Conservation (phyloP, 1,140 invertebrate species). For the Platyscapa corneri region DNA sequence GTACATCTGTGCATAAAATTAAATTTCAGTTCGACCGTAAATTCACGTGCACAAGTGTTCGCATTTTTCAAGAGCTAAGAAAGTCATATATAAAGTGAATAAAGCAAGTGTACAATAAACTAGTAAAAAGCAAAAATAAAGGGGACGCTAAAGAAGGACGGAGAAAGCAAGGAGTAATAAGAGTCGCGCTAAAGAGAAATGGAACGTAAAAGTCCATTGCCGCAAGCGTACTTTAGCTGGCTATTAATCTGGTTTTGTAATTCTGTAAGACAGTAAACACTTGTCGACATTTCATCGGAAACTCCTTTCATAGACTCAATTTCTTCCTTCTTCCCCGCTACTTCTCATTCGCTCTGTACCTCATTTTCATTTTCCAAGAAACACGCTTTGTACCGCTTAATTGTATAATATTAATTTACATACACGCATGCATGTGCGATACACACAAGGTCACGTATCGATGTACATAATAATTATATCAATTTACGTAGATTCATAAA, state of each 20-base stretch:
- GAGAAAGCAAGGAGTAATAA: neutral
- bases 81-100: conserved; percentile 38
- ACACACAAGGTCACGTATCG: too few relatives aligned
- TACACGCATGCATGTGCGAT: too few relatives aligned
- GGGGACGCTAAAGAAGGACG: neutral
- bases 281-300: conserved; percentile 55
- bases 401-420: too few relatives aligned
- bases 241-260: conserved; percentile 64
- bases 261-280: conserved; percentile 60
- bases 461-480: too few relatives aligned
- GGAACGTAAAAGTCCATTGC: conserved; percentile 57
- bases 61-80: conserved; percentile 34
- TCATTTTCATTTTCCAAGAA: neutral
- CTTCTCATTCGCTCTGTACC: conserved; percentile 32
- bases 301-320: neutral
- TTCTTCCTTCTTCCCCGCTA: conserved; percentile 28
- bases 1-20: conserved; percentile 27
- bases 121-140: conserved; percentile 19
- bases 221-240: conserved; percentile 55
- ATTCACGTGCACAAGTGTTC: neutral
- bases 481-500: too few relatives aligned
- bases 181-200: conserved; percentile 47
- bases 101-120: neutral
- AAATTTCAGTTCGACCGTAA: conserved; percentile 43
- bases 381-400: neutral